Conservation (phyloP, 2,113 vertebrate genomes). For the Nestor notabilis region DNA sequence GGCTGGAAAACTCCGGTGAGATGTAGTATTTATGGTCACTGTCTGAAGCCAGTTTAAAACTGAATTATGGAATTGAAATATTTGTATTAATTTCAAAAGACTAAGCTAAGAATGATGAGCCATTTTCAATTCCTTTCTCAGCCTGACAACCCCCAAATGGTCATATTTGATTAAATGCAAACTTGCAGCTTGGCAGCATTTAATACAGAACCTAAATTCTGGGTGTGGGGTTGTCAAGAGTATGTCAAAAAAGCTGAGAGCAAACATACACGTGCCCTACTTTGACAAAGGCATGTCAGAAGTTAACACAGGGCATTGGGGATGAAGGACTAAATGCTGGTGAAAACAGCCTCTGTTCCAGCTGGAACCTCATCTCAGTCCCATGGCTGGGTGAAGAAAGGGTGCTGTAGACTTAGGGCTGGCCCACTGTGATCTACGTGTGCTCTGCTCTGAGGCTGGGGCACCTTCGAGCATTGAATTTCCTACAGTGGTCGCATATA, state of each 20-base stretch:
- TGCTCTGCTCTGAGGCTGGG: background rate
- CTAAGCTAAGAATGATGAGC: background rate
- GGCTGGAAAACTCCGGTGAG: background rate
- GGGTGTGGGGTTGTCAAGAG: background rate
- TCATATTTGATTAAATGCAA: background rate
- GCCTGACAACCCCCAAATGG: background rate
- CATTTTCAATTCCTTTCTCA: background rate
- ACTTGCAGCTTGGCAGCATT: background rate
- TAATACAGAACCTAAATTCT: background rate
- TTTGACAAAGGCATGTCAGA: background rate
- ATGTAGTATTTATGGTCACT: slow-evolving; percentile 10
- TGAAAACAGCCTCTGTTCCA: background rate
- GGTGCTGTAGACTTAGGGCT: background rate
- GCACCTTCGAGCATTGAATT: background rate
- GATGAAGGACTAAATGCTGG: background rate
- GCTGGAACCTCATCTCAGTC: background rate
- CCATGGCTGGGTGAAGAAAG: fast-evolving
- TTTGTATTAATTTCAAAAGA: slow-evolving; percentile 11
- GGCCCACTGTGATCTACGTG: fast-evolving
- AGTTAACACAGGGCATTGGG: fast-evolving
- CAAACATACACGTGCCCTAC: fast-evolving
- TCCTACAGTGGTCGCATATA: fast-evolving
- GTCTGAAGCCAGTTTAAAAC: slow-evolving; percentile 9
- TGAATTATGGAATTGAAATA: background rate
- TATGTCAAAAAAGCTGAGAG: fast-evolving